Percentiles rank a stretch among this genome's conserved stretches.
Evolutionary conservation across 2,888 invertebrate genomes (phyloP).

Genomic region (Stenurella melanura): DNA sequence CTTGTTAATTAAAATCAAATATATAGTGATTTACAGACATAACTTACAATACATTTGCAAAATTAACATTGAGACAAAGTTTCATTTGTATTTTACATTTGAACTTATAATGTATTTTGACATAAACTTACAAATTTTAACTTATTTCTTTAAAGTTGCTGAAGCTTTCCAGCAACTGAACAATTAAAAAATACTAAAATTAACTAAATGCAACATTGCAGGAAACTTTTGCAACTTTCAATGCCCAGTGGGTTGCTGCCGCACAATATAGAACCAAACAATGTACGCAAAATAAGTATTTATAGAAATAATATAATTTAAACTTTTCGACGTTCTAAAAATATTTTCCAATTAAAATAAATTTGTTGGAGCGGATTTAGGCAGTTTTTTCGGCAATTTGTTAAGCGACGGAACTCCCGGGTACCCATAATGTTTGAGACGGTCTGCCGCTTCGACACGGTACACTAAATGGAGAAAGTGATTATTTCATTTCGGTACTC

Average conservation of each 20-base stretch:
- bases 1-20: no score
- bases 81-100: no score
- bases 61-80: no score
- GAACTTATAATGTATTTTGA: no score
- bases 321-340: constrained; percentile 44
- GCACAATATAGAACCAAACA: not conserved
- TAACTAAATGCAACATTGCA: no score
- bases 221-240: no score
- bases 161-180: no score
- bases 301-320: not conserved
- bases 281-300: not conserved
- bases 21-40: no score
- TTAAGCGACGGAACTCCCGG: constrained; percentile 57
- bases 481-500: constrained; percentile 60
- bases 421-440: constrained; percentile 54
- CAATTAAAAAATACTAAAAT: no score
- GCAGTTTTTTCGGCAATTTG: constrained; percentile 63
- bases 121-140: no score
- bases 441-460: constrained; percentile 62
- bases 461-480: constrained; percentile 63
- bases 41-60: no score
- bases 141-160: no score
- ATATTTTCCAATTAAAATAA: constrained; percentile 52
- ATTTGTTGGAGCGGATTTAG: constrained; percentile 47
- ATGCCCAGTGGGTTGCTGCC: not conserved